These are phyloP conservation scores for Zootoca vivipara DNA, from an alignment of 2,113 vertebrate genomes.

Conservation along the genomic window DNA sequence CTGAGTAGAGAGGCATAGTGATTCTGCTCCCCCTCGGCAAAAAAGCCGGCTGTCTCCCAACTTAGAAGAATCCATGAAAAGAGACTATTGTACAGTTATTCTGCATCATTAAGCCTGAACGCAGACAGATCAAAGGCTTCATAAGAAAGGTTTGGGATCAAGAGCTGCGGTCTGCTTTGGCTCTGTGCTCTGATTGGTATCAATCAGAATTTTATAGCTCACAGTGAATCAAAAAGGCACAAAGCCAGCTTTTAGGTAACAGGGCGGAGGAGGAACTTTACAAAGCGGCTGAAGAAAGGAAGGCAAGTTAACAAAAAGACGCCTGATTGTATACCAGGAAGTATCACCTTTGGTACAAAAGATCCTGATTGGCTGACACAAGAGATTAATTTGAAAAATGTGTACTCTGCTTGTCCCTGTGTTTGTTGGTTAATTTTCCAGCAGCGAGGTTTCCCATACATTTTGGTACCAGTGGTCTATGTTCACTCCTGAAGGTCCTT, in stretches of 20 bases:
- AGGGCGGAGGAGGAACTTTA: background rate
- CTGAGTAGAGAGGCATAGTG: background rate
- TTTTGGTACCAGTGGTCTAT: too few species aligned
- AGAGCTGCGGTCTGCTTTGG: slow-evolving; percentile 17
- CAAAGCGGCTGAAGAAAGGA: slow-evolving; percentile 1
- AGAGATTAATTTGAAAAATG: background rate
- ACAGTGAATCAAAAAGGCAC: background rate
- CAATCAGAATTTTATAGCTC: slow-evolving; percentile 32
- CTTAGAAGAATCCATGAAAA: slow-evolving; percentile 31
- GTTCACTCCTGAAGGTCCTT: too few species aligned
- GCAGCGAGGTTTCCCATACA: too few species aligned
- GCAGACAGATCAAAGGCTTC: slow-evolving; percentile 32
- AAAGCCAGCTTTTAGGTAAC: slow-evolving; percentile 20
- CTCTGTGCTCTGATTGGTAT: background rate
- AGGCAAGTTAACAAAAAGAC: background rate
- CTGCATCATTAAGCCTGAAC: background rate
- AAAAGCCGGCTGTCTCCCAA: slow-evolving; percentile 4
- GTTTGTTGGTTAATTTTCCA: too few species aligned
- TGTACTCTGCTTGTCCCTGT: too few species aligned
- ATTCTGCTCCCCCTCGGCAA: background rate
- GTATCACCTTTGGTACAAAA: background rate
- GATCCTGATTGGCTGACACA: background rate
- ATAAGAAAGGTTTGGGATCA: background rate
- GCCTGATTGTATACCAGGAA: background rate
- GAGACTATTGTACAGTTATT: background rate